Base-by-base conservation (phyloP, 2,113 vertebrate genomes). In the Microtus montanus region DNA sequence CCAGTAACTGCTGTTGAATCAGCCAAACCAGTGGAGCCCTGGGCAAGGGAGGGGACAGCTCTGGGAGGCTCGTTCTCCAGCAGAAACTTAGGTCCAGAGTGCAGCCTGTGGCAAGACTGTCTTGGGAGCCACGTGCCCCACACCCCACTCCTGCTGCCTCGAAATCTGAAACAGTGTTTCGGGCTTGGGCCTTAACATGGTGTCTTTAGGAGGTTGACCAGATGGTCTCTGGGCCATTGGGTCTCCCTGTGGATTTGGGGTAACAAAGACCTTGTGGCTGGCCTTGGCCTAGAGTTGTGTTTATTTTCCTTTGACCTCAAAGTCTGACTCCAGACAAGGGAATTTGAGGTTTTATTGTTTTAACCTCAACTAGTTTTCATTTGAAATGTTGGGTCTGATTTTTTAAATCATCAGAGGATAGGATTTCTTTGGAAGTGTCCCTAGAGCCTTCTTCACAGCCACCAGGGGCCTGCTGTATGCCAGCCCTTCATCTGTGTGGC, bases 301-400 rank as follows among this genome's bases (percentile, higher is more conserved):
- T 96, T 95, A 75, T 90, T 94, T 97, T 77, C 87, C 87, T 94
- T 87, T 94, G 96, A 97, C 94, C 95, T 93, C 94, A 83, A 74
- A 66, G 41, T 93, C 93, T 63, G 80, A 84, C 75, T 80, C 52
- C 70, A 84, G 63, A 89, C 90, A 54, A 87, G 94, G 90, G 85
- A 97, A 93, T 95, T 47, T 87, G 93, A 80, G 90, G 87, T 96
- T 75, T 96, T 70, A 92, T 93, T 94, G 52, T 96, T 96, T 95
- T 87, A 91, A 95, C 85, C 91, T 85, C 74, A 80, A 49, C 88
- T 87, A 90, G 75, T 80, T 94, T 96, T 82, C 47, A 68, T 94
- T 89, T 95, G 79, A 92, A 92, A 89, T 70, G 71, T 64, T 47
- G 66, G 49, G 38, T 91, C 64, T 94, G 74, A 44, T 58, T 94